These are phyloP conservation scores for Eleutherodactylus coqui DNA, from an alignment of 2,797 vertebrate genomes.

Conservation along the genomic window DNA sequence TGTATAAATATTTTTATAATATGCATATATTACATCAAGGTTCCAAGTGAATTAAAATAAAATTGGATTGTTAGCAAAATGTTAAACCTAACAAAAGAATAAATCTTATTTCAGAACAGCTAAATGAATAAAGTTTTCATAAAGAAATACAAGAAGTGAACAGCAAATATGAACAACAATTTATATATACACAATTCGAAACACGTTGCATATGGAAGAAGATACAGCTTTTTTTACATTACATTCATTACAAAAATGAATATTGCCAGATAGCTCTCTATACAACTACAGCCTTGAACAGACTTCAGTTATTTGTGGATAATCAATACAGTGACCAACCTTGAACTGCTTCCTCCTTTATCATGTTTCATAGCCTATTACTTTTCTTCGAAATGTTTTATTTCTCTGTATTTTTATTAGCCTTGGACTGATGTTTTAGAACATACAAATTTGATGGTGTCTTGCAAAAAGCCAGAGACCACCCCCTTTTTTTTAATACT, in stretches of 20 bases:
- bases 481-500: too few species aligned
- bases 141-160: not conserved
- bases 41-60: too few species aligned
- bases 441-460: not conserved
- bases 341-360: conserved; percentile 34
- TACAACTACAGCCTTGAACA: conserved; percentile 20
- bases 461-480: too few species aligned
- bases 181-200: not conserved
- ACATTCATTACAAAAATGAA: conserved; percentile 28
- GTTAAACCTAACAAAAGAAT: too few species aligned
- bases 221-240: not conserved
- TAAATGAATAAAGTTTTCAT: too few species aligned
- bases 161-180: conserved; percentile 3
- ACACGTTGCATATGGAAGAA: not conserved
- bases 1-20: too few species aligned
- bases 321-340: conserved; percentile 49
- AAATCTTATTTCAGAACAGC: too few species aligned
- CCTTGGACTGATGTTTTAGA: conserved; percentile 15
- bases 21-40: too few species aligned
- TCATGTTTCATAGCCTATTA: conserved; percentile 48
- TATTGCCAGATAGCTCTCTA: conserved; percentile 12
- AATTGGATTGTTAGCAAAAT: too few species aligned
- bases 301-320: conserved; percentile 43
- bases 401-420: conserved; percentile 20
- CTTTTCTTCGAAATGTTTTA: conserved; percentile 31